Evolutionary conservation across 2,888 invertebrate species (phyloP), one percentile per base, ranked within the genome.

Genomic region (Hofmannophila pseudospretella): DNA sequence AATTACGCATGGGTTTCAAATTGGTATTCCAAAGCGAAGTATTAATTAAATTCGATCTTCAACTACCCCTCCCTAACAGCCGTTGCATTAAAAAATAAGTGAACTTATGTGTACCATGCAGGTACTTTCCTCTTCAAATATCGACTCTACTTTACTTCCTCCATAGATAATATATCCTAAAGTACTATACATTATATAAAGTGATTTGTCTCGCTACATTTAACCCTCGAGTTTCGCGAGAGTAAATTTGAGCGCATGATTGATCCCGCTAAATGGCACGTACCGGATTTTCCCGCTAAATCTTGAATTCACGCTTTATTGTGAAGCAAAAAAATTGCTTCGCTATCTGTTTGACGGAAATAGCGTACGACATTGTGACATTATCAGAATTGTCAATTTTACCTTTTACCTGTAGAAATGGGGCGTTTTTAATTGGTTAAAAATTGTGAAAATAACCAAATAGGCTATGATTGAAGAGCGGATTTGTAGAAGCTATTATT

Each of bases 261-360:
- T 68, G 71, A 70, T 71, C 56, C 54, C 38, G 52, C 52, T 58
- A 60, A 69, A 70, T 63, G 65, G 50, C 52, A 58, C 66, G 60
- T 60, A 37, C 39, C 42, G 45, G 44, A 34, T 51, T 47, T 45
- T 42, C 42, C 36, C 28, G 13, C 41, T 34, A 42, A 44, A 48
- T 37, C 40, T 40, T 43, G 32, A 33, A 33, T 37, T 29, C 25
- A 26, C 36, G 34, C 36, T 36, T 41, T 35, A 41, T 37, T 41
- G 14, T 35, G 23, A 30, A 39, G 34, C 29, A 30, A 35, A 38
- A 23, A 41, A 38, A 36, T 11, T 27, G 22, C 22, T 22, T 14
- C 19, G 16, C 11, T 28, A 12, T 34, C 28, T 34, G 16, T 28
- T 28, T 28, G 28, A 34, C 28, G 38, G 28, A 31, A 32, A 29